Conservation (phyloP, 2,888 invertebrate genomes). For the Proisotoma minuta region DNA sequence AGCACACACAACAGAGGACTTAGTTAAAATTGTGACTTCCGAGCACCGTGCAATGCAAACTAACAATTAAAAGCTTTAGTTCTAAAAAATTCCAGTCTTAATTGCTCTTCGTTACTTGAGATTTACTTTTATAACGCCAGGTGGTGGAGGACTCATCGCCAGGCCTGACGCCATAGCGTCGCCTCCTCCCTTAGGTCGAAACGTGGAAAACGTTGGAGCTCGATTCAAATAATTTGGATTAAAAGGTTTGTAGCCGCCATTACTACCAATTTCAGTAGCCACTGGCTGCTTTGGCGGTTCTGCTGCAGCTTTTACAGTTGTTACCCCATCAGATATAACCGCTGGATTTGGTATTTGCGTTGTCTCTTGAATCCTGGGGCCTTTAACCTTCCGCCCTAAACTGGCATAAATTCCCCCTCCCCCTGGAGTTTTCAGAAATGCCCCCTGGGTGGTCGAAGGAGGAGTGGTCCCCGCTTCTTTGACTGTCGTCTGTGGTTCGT, state of each 20-base stretch:
- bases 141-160: no score
- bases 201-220: conserved; percentile 43
- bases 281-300: background rate
- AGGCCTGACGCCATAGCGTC: no score
- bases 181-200: conserved; percentile 43
- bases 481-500: no score
- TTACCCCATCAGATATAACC: conserved; percentile 4
- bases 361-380: conserved; percentile 11
- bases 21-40: no score
- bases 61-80: no score
- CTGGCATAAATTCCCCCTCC: conserved; percentile 35
- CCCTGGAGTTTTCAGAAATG: conserved; percentile 22
- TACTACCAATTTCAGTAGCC: background rate
- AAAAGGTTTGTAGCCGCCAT: conserved; percentile 44
- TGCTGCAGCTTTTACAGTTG: conserved; percentile 1
- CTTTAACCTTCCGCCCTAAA: conserved; percentile 35
- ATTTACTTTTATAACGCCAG: no score
- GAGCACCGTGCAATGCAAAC: no score
- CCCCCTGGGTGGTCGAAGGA: conserved; percentile 7
- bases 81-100: no score
- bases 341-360: background rate
- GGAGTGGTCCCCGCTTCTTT: no score
- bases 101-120: no score
- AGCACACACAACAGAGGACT: no score
- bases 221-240: conserved; percentile 45